Base-by-base conservation (phyloP, 2,113 vertebrate species). In the Drymodes brunneopygia region DNA sequence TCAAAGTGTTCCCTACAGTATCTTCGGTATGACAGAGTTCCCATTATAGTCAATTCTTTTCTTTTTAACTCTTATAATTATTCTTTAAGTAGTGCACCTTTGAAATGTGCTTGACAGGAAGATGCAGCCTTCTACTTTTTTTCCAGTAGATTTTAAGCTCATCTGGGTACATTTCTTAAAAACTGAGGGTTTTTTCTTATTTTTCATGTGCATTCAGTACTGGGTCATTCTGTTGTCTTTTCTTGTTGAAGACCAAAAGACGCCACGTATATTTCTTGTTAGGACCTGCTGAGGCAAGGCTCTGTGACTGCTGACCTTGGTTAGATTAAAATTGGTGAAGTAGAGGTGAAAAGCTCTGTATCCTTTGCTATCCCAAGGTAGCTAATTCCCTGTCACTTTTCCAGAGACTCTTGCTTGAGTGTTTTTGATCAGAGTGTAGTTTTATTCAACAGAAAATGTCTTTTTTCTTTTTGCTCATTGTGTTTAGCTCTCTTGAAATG, bases 21-120 rank as follows among this genome's bases (percentile, higher is more conserved):
- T 86, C 71, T 92, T 90, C 42, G 62, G 27, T 73, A 56, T 93
- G 92, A 85, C 77, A 91, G 89, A 87, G 18, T 90, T 83, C 48
- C 87, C 81, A 83, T 94, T 96, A 60, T 93, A 94, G 88, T 86
- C 71, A 90, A 5, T 58, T 92, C 79, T 93, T 95, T 89, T 44
- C 74, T 90, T 95, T 95, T 92, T 82, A 93, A 90, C 44, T 90
- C 50, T 81, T 87, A 11, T 33, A 90, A 92, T 92, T 91, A 66
- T 88, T 94, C 85, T 90, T 54, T 73, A 90, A 90, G 85, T 73
- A 90, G 58, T 74, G 62, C n/a, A 92, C 9, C 44, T 94, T 88
- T 86, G 74, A 94, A 95, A 38, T 45, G 22, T 94, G 31, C 53
- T 85, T 90, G 90, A 90, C 47, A 80, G 74, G 58, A 92, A 90